Evolutionary conservation across 2,888 invertebrate species (phyloP), one percentile per base, ranked within the genome.

Genomic region (Rosalia funebris): DNA sequence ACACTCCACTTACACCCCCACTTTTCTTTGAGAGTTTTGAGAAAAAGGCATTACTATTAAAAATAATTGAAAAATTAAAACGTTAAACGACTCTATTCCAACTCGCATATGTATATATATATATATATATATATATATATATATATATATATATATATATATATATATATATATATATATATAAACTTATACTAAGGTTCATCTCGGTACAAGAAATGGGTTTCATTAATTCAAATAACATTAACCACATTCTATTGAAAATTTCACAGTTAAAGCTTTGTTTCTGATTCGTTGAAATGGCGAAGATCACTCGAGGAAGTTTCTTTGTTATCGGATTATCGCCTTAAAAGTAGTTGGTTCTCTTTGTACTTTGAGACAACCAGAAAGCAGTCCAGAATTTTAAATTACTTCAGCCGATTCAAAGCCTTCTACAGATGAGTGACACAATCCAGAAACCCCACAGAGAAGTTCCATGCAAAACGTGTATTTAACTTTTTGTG

Each of bases 391-490:
- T 14, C 50, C 39, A 39, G 50, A 50, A 50, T 50, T 37, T 50
- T 50, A 50, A 50, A 39, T 50, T 50, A 50, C 31, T 39, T 15
- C 5, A n/a, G 47, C 17, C 39, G 50, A 39, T 20, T 39, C 50
- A 15, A n/a, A 15, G 39, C 39, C 12, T 39, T 37, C 19, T 20
- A 50, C 56, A 57, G 41, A 53, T 56, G 56, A 53, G 42, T 50
- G 53, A 25, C 47, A 36, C 52, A 34, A 36, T 57, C 36, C 34
- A 36, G 42, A 37, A 50, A 48, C 36, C 25, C 31, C 41, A 32
- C 16, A 17, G 37, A 25, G 50, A 45, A 45, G 31, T 54, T 32
- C 11, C 12, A 64, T 61, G 61, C 59, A 64, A 64, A 64, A 53
- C 61, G 57, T 57, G 59, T 54, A 42, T 54, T 53, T 44, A 15